Conservation (phyloP, 2,888 invertebrate species). For the Rugalucina vietnamica region DNA sequence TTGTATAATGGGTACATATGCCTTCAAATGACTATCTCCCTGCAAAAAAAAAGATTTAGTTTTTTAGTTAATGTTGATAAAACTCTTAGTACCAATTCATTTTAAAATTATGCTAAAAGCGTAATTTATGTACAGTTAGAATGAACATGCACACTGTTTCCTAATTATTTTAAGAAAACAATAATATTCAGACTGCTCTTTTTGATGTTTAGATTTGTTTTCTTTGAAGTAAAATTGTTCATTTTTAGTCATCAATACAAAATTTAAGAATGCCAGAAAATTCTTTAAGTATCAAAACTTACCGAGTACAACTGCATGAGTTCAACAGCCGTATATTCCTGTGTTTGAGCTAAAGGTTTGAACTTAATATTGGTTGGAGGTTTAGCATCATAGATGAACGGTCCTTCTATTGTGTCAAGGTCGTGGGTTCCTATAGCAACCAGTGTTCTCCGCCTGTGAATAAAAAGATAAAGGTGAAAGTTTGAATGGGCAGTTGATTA, state of each 20-base stretch:
- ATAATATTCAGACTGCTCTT: too few relatives aligned
- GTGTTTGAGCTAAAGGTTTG: slow-evolving; percentile 94
- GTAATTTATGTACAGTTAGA: too few relatives aligned
- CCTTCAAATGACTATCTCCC: too few relatives aligned
- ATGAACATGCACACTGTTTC: too few relatives aligned
- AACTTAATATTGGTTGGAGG: slow-evolving; percentile 95
- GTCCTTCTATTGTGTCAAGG: slow-evolving; percentile 93
- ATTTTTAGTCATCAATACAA: background rate
- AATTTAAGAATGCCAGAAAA: background rate
- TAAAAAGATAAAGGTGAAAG: too few relatives aligned
- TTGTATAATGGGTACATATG: too few relatives aligned
- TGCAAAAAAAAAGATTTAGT: too few relatives aligned
- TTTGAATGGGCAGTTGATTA: too few relatives aligned
- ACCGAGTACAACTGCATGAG: slow-evolving; percentile 95
- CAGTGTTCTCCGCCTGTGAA: slow-evolving; percentile 90
- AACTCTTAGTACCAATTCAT: too few relatives aligned
- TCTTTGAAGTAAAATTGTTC: background rate
- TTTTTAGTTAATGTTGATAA: too few relatives aligned
- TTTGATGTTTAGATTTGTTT: background rate
- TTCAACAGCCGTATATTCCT: slow-evolving; percentile 92
- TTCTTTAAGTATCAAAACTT: slow-evolving; percentile 49
- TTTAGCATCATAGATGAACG: slow-evolving; percentile 96
- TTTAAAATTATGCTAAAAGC: too few relatives aligned
- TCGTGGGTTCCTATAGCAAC: slow-evolving; percentile 99
- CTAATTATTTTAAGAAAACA: too few relatives aligned